phyloP scores from a whole-genome alignment of 2,888 invertebrate species.

The Odontothrips loti region DNA sequence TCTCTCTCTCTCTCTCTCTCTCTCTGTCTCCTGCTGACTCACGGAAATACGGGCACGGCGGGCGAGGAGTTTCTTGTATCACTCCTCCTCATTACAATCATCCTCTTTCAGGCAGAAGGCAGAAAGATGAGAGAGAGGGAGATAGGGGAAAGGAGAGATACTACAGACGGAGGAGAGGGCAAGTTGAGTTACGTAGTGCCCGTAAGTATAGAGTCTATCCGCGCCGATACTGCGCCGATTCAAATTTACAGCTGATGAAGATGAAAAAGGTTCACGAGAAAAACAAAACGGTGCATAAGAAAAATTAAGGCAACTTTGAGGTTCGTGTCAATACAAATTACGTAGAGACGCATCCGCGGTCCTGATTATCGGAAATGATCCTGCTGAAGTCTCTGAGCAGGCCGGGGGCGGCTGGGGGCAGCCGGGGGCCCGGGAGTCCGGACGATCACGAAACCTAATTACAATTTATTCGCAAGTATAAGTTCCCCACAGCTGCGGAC shows the following conservation, averaged over 20 bases:
- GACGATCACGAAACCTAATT: constrained; percentile 2
- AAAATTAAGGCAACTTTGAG: too few species aligned
- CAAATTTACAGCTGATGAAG: not conserved
- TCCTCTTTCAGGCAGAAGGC: not conserved
- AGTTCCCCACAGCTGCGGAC: not conserved
- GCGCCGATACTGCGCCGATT: too few species aligned
- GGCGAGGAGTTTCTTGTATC: not conserved
- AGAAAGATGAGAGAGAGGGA: not conserved
- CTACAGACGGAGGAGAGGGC: not conserved
- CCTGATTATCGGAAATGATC: constrained; percentile 12
- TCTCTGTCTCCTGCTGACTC: not conserved
- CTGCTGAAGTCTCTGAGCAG: too few species aligned
- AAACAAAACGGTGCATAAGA: not conserved
- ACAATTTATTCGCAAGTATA: constrained; percentile 4
- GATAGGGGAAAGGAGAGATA: not conserved
- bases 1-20: too few species aligned
- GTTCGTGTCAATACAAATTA: too few species aligned
- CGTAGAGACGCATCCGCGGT: too few species aligned
- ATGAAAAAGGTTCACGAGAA: too few species aligned
- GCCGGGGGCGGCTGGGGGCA: not conserved
- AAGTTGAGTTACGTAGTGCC: not conserved
- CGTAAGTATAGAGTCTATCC: not conserved
- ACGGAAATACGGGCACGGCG: not conserved
- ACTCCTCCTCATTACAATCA: not conserved
- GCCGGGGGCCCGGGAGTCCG: not conserved